These are phyloP conservation scores for Hyles lineata DNA, from an alignment of 2,888 invertebrate genomes.

Conservation along the genomic window DNA sequence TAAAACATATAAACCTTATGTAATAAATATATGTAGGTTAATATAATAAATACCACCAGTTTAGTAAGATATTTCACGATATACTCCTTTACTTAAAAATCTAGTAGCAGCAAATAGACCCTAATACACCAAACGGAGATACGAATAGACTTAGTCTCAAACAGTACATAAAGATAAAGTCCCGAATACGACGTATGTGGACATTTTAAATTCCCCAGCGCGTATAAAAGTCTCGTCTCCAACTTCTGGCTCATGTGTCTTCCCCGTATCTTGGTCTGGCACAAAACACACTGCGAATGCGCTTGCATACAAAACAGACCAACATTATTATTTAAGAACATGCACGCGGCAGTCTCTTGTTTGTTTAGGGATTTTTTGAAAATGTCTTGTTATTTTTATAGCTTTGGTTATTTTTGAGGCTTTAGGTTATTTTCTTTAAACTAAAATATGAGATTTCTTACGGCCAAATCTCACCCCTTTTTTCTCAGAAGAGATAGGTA, in stretches of 20 bases:
- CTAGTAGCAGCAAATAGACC: too few species aligned
- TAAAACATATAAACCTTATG: too few species aligned
- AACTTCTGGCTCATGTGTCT: constrained; percentile 24
- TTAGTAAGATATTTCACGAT: too few species aligned
- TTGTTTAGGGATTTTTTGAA: background rate
- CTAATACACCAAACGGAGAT: too few species aligned
- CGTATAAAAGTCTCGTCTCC: constrained; percentile 14
- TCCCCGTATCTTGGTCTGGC: constrained; percentile 26
- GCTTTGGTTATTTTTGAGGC: too few species aligned
- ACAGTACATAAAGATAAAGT: background rate
- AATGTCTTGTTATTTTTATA: background rate
- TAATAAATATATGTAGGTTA: too few species aligned
- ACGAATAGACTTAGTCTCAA: background rate
- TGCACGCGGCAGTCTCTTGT: constrained; percentile 10
- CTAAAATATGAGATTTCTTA: too few species aligned
- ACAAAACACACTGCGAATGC: constrained; percentile 28
- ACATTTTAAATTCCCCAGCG: constrained; percentile 13
- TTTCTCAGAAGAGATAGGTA: too few species aligned
- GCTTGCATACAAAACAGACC: constrained; percentile 30
- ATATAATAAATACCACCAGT: too few species aligned
- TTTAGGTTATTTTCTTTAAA: too few species aligned
- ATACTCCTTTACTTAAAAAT: too few species aligned
- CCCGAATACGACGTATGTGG: background rate
- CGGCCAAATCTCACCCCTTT: too few species aligned
- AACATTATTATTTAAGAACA: constrained; percentile 30